Conservation (phyloP, 2,113 vertebrate genomes). For the Columba livia region DNA sequence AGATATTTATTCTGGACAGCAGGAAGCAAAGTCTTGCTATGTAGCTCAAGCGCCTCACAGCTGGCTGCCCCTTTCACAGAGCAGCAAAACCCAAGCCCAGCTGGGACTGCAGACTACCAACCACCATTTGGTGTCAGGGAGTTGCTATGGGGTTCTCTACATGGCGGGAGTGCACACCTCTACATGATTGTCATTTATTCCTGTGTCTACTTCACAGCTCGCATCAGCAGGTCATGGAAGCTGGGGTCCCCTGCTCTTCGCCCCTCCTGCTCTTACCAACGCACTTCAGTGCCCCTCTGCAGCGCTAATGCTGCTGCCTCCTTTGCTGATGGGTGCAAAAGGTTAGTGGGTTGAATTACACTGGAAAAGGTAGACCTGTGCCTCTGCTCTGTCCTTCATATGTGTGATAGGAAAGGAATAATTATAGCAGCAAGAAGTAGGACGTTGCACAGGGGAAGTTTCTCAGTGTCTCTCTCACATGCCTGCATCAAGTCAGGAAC, state of each 20-base stretch:
- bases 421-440: not conserved
- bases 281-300: rapidly evolving
- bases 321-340: not conserved
- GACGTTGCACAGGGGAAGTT: not conserved
- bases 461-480: not conserved
- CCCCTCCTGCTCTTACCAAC: not conserved
- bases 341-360: not conserved
- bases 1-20: not conserved
- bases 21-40: not conserved
- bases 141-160: not conserved
- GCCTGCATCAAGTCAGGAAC: not conserved
- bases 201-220: not conserved
- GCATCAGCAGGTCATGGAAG: rapidly evolving
- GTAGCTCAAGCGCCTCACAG: not conserved
- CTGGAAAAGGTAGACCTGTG: rapidly evolving
- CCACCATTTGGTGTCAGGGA: not conserved
- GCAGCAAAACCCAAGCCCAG: not conserved
- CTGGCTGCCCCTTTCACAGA: not conserved
- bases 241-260: rapidly evolving
- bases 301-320: not conserved
- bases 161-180: too few relatives aligned
- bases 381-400: not conserved
- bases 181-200: rapidly evolving
- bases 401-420: not conserved
- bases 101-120: too few relatives aligned